Percentiles rank a stretch among this genome's conserved stretches.
phyloP scores from a whole-genome alignment of 2,113 vertebrate genomes.

The Engystomops pustulosus region DNA sequence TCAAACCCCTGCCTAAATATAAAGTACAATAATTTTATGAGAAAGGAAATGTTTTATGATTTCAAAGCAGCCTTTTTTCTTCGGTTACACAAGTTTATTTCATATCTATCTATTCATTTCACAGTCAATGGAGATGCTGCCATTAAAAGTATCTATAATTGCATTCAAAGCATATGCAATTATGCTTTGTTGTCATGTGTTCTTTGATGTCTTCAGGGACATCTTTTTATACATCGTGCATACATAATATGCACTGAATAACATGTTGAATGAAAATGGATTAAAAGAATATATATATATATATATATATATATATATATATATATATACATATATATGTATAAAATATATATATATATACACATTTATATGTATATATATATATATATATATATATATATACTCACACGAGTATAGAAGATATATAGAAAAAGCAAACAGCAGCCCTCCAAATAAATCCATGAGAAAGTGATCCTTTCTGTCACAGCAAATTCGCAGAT shows the following conservation, averaged over 20 bases:
- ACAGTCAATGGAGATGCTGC: slow-evolving; percentile 27
- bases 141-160: slow-evolving; percentile 39
- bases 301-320: no score
- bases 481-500: no score
- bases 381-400: no score
- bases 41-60: slow-evolving; percentile 55
- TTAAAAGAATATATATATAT: no score
- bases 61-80: slow-evolving; percentile 46
- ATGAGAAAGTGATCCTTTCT: no score
- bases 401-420: no score
- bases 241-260: neutral
- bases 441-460: no score
- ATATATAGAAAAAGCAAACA: no score
- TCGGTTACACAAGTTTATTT: slow-evolving; percentile 29
- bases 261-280: neutral
- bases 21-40: slow-evolving; percentile 55
- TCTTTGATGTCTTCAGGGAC: neutral
- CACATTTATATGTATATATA: no score
- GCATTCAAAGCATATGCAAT: slow-evolving; percentile 36
- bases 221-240: neutral
- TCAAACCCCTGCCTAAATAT: slow-evolving; percentile 62
- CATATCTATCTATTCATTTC: slow-evolving; percentile 38
- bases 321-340: no score
- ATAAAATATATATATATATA: no score
- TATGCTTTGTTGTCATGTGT: slow-evolving; percentile 43